Evolutionary conservation across 2,797 vertebrate species (phyloP), one percentile per base, ranked within the genome.

Genomic region (Podargus strigoides): DNA sequence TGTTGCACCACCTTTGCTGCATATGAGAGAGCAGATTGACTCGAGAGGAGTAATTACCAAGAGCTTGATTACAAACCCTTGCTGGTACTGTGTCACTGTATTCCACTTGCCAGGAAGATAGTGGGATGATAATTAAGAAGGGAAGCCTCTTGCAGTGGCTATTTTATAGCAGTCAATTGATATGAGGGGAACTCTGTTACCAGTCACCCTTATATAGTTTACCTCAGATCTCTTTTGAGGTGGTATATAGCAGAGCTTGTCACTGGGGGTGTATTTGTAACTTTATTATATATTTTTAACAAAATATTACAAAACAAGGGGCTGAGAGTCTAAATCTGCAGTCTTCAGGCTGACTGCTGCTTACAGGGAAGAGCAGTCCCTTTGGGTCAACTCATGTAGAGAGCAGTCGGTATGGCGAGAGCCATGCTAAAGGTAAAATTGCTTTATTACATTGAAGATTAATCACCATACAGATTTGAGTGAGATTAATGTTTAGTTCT

Each of bases 21-120:
- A 5, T 59, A 56, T 79, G 39, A 90, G 39, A 90, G 75, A 95
- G 53, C 90, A 97, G 89, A 95, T 82, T 96, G 85, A 95, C 49
- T 83, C 55, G 80, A 66, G 74, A 52, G 41, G n/a, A 94, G 42
- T 86, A 91, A 97, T 97, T 96, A 77, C 79, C 72, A 85, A 44
- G 34, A 34, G 32, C 39, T 96, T 96, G 63, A 60, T 93, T 96
- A 84, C 11, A 83, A 73, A 64, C 63, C 24, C 83, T 53, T 1
- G 0, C 41, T 85, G 49, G 63, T 73, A 16, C 14, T 10, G 50
- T 85, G 72, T 50, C 72, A 27, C 62, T 95, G 41, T 52, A 76
- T 79, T 69, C 80, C 68, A 79, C 95, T 94, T 95, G 46, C 80
- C 89, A 92, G 91, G 92, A 90, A 82, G 59, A 75, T 52, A 90